Percentiles rank a stretch among this genome's conserved stretches.
These are phyloP conservation scores for Progne subis DNA, from an alignment of 2,113 vertebrate genomes.

Conservation along the genomic window DNA sequence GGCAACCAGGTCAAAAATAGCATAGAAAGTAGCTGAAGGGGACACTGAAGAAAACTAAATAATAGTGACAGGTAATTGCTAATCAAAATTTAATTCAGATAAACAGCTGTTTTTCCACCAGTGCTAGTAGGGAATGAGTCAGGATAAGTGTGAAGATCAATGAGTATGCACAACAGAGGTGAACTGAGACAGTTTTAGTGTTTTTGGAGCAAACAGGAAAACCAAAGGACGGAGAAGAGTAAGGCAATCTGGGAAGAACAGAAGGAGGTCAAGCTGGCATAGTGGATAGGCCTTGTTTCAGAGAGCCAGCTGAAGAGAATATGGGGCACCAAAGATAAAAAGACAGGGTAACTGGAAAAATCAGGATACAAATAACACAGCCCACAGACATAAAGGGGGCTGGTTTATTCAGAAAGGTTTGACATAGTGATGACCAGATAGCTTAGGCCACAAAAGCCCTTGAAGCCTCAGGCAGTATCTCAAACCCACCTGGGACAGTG, in stretches of 20 bases:
- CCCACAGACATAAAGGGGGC: neutral
- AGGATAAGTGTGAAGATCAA: constrained; percentile 45
- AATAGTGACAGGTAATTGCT: constrained; percentile 72
- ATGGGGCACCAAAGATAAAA: neutral
- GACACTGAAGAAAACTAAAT: constrained; percentile 39
- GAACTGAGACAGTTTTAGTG: neutral
- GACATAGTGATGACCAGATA: neutral
- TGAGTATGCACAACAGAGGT: constrained; percentile 9
- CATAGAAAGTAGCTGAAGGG: constrained; percentile 59
- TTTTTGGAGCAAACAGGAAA: neutral
- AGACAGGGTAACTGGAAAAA: neutral
- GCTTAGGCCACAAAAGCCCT: neutral
- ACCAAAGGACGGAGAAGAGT: neutral
- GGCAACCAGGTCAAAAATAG: constrained; percentile 69
- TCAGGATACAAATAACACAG: neutral
- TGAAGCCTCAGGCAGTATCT: neutral
- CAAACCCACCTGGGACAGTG: neutral
- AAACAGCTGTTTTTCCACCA: constrained; percentile 69
- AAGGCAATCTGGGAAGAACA: neutral
- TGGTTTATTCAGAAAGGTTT: neutral
- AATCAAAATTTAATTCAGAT: constrained; percentile 75
- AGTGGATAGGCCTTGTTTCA: constrained; percentile 4
- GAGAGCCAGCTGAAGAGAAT: constrained; percentile 1
- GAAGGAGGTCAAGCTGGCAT: neutral
- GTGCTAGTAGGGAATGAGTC: constrained; percentile 31